phyloP scores from a whole-genome alignment of 2,888 invertebrate genomes.

The Leucoptera coffeella region DNA sequence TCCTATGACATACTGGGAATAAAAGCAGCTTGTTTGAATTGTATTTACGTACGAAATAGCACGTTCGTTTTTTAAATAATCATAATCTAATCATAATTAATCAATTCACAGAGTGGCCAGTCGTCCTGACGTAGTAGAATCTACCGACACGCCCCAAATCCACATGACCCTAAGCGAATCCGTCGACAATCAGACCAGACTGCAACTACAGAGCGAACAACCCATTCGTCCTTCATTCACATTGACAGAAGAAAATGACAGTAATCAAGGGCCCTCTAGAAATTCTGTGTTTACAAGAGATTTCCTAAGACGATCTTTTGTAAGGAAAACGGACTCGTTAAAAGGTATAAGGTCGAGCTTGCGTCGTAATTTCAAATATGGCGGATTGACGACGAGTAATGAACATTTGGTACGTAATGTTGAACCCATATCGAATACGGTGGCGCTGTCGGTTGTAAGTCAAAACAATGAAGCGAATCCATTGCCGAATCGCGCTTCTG shows the following conservation, averaged over 20 bases:
- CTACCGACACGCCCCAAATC: slow-evolving; percentile 23
- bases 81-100: neutral
- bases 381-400: slow-evolving; percentile 44
- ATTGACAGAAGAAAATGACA: slow-evolving; percentile 24
- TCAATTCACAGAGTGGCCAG: slow-evolving; percentile 19
- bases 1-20: no score
- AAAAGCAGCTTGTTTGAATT: no score
- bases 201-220: slow-evolving; percentile 10
- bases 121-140: slow-evolving; percentile 14
- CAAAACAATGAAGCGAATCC: slow-evolving; percentile 16
- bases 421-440: slow-evolving; percentile 52
- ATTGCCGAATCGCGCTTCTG: slow-evolving; percentile 26
- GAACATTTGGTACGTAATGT: slow-evolving; percentile 56
- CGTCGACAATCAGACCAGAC: slow-evolving; percentile 18
- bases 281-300: slow-evolving; percentile 28
- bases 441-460: slow-evolving; percentile 40
- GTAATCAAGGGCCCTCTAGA: slow-evolving; percentile 13
- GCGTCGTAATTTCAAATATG: slow-evolving; percentile 32
- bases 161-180: slow-evolving; percentile 38
- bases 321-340: slow-evolving; percentile 32
- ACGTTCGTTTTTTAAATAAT: neutral
- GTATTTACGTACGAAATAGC: no score
- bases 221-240: slow-evolving; percentile 20
- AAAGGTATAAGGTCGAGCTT: slow-evolving; percentile 36
- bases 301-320: slow-evolving; percentile 29